phyloP scores from a whole-genome alignment of 2,113 vertebrate species.

The Ramphastos sulfuratus region DNA sequence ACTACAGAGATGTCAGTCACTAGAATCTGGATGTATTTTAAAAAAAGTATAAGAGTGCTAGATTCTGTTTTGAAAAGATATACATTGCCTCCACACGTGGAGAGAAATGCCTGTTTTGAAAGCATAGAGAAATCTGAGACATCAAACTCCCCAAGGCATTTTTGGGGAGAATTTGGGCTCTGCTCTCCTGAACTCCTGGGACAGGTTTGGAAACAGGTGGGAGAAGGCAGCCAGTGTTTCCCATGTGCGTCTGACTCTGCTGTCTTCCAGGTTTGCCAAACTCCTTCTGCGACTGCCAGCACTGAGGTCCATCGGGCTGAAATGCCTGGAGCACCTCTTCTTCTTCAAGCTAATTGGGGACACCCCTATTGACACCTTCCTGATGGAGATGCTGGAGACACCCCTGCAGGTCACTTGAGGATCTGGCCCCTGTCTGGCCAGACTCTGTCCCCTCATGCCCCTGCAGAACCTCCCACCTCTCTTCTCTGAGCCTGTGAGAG shows the following conservation, averaged over 20 bases:
- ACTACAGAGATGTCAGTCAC: not conserved
- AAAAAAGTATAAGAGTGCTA: not conserved
- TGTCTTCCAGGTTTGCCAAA: slow-evolving; percentile 87
- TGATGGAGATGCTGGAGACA: slow-evolving; percentile 98
- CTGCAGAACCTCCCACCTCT: not conserved
- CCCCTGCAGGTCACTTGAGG: slow-evolving; percentile 93
- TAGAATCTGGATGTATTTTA: not conserved
- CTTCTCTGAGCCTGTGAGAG: not conserved
- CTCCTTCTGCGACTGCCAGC: slow-evolving; percentile 91
- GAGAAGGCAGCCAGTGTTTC: not conserved
- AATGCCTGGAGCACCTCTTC: slow-evolving; percentile 96
- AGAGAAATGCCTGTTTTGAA: not conserved
- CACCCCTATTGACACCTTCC: slow-evolving; percentile 96
- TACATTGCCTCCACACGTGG: rapidly evolving
- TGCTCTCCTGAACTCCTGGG: not conserved
- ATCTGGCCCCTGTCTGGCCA: not conserved
- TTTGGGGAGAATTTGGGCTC: not conserved
- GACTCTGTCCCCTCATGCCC: not conserved
- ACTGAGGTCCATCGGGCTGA: slow-evolving; percentile 92
- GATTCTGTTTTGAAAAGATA: not conserved
- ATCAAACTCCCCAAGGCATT: not conserved
- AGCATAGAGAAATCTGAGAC: not conserved
- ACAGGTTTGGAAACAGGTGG: rapidly evolving
- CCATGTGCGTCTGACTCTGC: not conserved
- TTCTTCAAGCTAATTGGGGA: slow-evolving; percentile 98